Conservation (phyloP, 2,797 vertebrate species). For the Sorex maritimensis region DNA sequence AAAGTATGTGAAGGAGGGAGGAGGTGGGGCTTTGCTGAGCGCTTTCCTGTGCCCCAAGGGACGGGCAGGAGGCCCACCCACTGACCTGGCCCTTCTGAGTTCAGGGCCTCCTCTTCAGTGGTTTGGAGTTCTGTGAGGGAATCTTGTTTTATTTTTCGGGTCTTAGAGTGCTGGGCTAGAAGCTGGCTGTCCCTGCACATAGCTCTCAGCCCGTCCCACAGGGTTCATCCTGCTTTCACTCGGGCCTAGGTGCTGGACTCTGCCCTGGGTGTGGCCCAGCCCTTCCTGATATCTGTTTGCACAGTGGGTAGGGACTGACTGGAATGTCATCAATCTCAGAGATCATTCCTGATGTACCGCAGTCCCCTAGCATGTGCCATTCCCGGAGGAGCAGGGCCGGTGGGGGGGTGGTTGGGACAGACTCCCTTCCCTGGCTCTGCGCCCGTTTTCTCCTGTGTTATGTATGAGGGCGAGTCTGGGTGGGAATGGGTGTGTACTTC, state of each 20-base stretch:
- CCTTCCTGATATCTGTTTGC: neutral
- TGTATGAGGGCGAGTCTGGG: neutral
- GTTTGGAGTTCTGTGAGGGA: neutral
- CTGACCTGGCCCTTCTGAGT: fast-evolving
- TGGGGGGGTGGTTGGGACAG: neutral
- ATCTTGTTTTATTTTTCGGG: no score
- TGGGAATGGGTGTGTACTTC: neutral
- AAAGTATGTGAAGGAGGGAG: no score
- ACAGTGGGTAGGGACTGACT: neutral
- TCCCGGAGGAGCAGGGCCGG: neutral
- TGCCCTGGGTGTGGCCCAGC: neutral
- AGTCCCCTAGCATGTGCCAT: neutral
- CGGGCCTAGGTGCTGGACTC: fast-evolving
- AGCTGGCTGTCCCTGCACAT: no score
- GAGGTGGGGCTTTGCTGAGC: no score
- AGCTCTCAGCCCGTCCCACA: no score
- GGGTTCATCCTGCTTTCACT: neutral
- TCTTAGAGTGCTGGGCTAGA: no score
- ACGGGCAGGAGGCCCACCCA: neutral
- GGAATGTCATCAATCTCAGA: neutral
- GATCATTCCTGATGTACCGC: neutral
- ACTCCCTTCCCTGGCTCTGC: neutral
- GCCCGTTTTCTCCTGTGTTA: neutral
- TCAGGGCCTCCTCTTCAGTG: neutral
- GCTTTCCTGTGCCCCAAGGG: neutral